Base-by-base conservation (phyloP, 2,888 invertebrate species). In the Sussaba pulchella region DNA sequence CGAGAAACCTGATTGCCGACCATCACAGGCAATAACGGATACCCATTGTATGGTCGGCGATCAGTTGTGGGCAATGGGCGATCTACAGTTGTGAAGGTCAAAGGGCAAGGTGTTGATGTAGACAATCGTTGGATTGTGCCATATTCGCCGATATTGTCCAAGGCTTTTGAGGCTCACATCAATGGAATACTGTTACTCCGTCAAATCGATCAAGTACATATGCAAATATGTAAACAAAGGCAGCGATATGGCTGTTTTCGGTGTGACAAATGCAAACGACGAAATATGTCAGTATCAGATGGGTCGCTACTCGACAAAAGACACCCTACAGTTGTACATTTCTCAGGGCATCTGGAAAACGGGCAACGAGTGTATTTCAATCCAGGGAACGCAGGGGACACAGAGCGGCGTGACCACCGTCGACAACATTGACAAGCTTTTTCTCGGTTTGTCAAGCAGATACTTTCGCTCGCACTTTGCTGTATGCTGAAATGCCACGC, bases 191-290 rank as follows among this genome's bases (percentile, higher is more conserved):
- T 69, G 75, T 50, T 31, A 45, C 43, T 69, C 67, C 0, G 43
- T 69, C 0, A 61, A 76, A 45, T 39, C 69, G 2, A 69, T 76
- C 12, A 63, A 76, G 45, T 76, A 76, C 14, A 63, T 76, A 4
- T 76, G 86, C 41, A 90, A 89, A 70, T 90, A 89, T 75, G 81
- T 91, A 0, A 86, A 86, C 54, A 89, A 89, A 83, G 88, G 88
- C 5, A 82, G 82, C 31, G 86, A 88, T 73, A 72, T 79, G 59
- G 31, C 31, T 6, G 31, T 31, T 2, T 31, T 31, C 31, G 31
- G 31, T 5, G 31, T 31, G 6, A 6, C 31, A 31, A 31, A 31
- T 31, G 2, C 2, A 2, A 31, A 31, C 31, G 6, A 31, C 6
- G 31, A 31, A 31, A 31, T 31, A 5, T 5, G 4, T 31, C 31